Percentiles rank a stretch among this genome's conserved stretches.
phyloP scores from a whole-genome alignment of 2,888 invertebrate species.

The Drosophila merina region DNA sequence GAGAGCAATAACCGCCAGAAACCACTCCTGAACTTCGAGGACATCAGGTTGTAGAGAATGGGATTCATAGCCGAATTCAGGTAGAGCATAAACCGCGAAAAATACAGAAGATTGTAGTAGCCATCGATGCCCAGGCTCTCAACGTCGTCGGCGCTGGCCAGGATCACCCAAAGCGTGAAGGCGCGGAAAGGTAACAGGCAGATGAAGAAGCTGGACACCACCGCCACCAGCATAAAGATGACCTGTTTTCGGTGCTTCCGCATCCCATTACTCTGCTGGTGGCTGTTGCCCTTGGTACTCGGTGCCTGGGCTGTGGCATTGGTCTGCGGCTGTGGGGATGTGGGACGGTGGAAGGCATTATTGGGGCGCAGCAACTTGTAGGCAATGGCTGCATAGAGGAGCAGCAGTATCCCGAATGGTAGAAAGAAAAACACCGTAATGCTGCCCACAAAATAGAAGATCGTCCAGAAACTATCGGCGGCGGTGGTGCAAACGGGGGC shows the following conservation, averaged over 20 bases:
- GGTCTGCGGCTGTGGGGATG: conserved; percentile 62
- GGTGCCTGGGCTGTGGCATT: conserved; percentile 23
- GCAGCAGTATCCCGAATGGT: conserved; percentile 91
- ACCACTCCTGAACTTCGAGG: conserved; percentile 94
- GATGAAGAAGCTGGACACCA: conserved; percentile 95
- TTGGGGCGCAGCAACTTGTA: conserved; percentile 90
- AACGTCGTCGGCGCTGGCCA: conserved; percentile 89
- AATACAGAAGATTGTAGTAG: conserved; percentile 92
- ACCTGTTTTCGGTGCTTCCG: conserved; percentile 91
- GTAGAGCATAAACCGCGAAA: conserved; percentile 94
- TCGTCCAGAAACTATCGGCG: conserved; percentile 91
- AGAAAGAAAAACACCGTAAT: conserved; percentile 93
- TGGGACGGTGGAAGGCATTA: conserved; percentile 71
- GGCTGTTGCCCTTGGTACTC: conserved; percentile 66
- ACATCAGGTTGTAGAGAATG: conserved; percentile 95
- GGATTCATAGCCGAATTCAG: conserved; percentile 96
- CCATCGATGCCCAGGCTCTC: conserved; percentile 90
- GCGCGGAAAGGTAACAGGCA: conserved; percentile 95
- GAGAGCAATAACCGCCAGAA: conserved; percentile 88
- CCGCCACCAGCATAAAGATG: conserved; percentile 94
- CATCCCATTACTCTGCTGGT: conserved; percentile 84
- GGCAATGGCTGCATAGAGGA: conserved; percentile 93
- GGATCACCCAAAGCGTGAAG: conserved; percentile 93
- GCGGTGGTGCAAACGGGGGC: conserved; percentile 92
- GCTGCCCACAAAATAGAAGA: conserved; percentile 91